Evolutionary conservation across 2,888 invertebrate species (phyloP), one percentile per base, ranked within the genome.

Genomic region (Atrina japonica): DNA sequence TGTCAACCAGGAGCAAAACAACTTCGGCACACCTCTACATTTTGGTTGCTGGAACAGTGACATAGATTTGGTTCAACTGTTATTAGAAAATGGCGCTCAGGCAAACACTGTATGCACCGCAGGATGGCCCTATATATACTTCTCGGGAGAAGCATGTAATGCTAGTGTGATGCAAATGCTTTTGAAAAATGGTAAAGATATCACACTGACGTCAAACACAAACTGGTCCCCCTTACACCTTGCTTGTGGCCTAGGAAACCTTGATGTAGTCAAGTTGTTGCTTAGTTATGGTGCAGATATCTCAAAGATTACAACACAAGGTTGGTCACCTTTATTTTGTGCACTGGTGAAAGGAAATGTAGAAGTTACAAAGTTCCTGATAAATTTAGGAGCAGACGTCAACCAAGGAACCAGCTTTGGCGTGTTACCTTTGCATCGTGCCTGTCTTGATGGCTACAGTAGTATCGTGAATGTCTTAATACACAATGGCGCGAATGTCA

Each of bases 11-110:
- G 61, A 61, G 21, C 61, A 61, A 18, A 47, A 49, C 23, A 21
- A 29, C 11, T 61, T 61, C 21, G 61, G 61, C 9, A 61, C 61
- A 29, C 47, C 47, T 30, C 47, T 61, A 5, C 61, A 61, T 21
- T 61, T 47, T 21, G 61, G 47, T 7, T 61, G 61, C 30, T 61
- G 61, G 61, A 61, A 49, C 30, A 30, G 18, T 14, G 61, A 61
- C 35, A 16, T 7, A 9, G 25, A 61, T 18, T 30, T 61, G 6
- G 49, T 49, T 29, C 21, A 21, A 21, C 30, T 61, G 30, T 21
- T 61, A 29, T 61, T 61, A 23, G 47, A 61, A 61, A 61, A 61
- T 11, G 61, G 61, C 14, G 61, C 61, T 1, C 45, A 61, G 49
- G 45, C 61, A 14, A 61, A 61, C 21, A 35, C 47, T 3, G 61